Base-by-base conservation (phyloP, 2,888 invertebrate genomes). In the Eupithecia pulchellata region DNA sequence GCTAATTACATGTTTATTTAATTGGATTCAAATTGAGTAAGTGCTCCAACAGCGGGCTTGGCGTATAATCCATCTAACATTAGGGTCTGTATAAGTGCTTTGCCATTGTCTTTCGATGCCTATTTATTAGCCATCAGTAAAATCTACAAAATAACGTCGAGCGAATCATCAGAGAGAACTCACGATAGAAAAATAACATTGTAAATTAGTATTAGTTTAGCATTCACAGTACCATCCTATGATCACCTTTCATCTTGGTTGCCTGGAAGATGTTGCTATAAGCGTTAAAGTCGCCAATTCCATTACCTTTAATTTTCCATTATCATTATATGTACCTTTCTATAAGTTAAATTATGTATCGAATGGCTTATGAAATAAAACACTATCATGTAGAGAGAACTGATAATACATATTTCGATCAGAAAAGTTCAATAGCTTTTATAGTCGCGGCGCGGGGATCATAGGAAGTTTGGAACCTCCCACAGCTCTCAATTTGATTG, bases 1-100 rank as follows among this genome's bases (percentile, higher is more conserved):
- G 77, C 78, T 77, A 74, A 78, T 78, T 79, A 76, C 78, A 81
- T 85, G 83, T 82, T 83, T 84, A 84, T 84, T 85, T 80, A 83
- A 84, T 83, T 81, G 79, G 75, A 79, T 79, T 81, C 78, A 77
- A 74, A 78, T 80, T 67, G 75, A 70, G 75, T 81, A 73, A 75
- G 71, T 76, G 72, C 69, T 69, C 27, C 66, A 70, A 74, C 64
- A 70, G 61, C 55, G 68, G 72, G 57, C 17, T 29, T 61, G n/a
- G 68, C 66, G 66, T 66, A 65, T 68, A 68, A 72, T 69, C 69
- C 57, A 69, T 67, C 67, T 58, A 47, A 62, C 47, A 65, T 30
- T 29, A 34, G 61, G 34, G 32, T 13, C 20, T 20, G 20, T 47
- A 8, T 1, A 20, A 13, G 3, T 32, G 34, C 55, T 9, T 30